Evolutionary conservation across 2,888 invertebrate genomes (phyloP), one percentile per base, ranked within the genome.

Genomic region (Blomia tropicalis): DNA sequence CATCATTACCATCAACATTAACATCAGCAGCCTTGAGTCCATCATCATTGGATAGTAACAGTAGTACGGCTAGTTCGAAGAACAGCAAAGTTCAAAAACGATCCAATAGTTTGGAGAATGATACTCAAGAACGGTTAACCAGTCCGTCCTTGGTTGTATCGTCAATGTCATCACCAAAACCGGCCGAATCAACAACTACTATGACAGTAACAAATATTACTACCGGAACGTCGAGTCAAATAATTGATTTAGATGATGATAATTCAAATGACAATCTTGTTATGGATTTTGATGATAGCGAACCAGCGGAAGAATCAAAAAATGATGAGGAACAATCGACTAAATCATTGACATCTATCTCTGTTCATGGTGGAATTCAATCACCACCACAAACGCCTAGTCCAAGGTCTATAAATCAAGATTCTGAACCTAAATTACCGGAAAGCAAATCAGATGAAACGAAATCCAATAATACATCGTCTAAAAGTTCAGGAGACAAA

Each of bases 331-430:
- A 36, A 11, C 17, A 7, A 17, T 7, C 11, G n/a, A 47, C 51
- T 11, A 11, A 7, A 47, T 11, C 22, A 11, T 27, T 47, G 22
- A 7, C 51, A 27, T n/a, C 51, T 11, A 47, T 47, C n/a, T 47
- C 51, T 7, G 51, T 47, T 7, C 51, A 47, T 19, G 23, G 22
- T 25, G 51, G 51, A 11, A 7, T 47, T 7, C 51, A 47, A n/a
- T 47, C 51, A 47, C 51, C 51, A 19, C 51, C 51, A 27, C 51
- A 7, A n/a, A 47, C 51, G 11, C 51, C 51, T 14, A 47, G 51
- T 47, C 51, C 51, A 14, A 7, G 51, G 7, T 22, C 51, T n/a
- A 27, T 14, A 7, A 25, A 36, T n/a, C 14, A n/a, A 41, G 41
- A n/a, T n/a, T 41, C 41, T 41, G 51, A 27, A 47, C 36, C 36